Percentiles rank a stretch among this genome's conserved stretches.
These are phyloP conservation scores for Digitonthophagus gazella DNA, from an alignment of 2,888 invertebrate species.

Conservation along the genomic window DNA sequence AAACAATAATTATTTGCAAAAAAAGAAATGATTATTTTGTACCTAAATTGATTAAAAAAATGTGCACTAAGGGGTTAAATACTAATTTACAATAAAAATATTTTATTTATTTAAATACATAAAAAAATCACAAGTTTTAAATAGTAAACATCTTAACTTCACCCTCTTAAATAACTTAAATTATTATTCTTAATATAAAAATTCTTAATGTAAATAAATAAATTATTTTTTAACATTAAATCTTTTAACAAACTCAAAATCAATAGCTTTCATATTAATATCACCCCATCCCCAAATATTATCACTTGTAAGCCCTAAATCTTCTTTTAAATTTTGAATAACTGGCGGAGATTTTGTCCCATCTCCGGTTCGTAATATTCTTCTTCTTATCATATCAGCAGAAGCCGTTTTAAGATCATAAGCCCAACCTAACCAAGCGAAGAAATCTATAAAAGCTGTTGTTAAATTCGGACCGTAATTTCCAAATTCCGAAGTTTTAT, in stretches of 20 bases:
- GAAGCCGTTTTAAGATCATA: slow-evolving; percentile 71
- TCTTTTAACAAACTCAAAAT: slow-evolving; percentile 45
- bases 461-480: slow-evolving; percentile 64
- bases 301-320: slow-evolving; percentile 39
- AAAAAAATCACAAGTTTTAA: no score
- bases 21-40: no score
- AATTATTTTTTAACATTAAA: no score
- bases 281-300: slow-evolving; percentile 83
- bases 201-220: no score
- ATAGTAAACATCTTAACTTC: no score
- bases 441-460: slow-evolving; percentile 76
- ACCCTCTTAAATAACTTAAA: no score
- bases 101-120: no score
- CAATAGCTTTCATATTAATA: slow-evolving; percentile 69
- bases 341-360: slow-evolving; percentile 53
- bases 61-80: no score
- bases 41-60: no score
- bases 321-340: slow-evolving; percentile 38
- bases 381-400: slow-evolving; percentile 56
- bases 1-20: no score
- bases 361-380: slow-evolving; percentile 61
- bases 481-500: slow-evolving; percentile 56
- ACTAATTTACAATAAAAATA: no score
- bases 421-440: slow-evolving; percentile 77
- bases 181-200: no score